Base-by-base conservation (phyloP, 2,797 vertebrate genomes). In the Schizopygopsis malacanthus region DNA sequence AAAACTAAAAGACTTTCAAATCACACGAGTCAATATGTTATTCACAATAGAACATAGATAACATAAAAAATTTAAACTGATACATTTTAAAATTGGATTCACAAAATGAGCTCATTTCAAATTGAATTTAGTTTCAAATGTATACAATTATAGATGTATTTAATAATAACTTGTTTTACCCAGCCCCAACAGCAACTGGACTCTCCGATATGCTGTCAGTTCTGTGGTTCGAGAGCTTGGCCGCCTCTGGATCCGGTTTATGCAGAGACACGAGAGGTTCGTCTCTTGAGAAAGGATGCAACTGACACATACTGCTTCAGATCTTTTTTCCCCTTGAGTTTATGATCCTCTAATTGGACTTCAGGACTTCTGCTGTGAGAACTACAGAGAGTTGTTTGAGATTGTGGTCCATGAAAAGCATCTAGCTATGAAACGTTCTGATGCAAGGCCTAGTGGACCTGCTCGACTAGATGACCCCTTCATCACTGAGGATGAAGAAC, bases 331-430 rank as follows among this genome's bases (percentile, higher is more conserved):
- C 0, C 11, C 25, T 15, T 15, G 4, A 50, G 9, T 77, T 22
- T 39, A 37, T 39, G 33, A 59, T 4, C n/a, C 6, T 59, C 13
- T 18, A 18, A 20, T 37, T 61, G 9, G 25, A 52, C 20, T 72
- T 43, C 25, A 75, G 81, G 76, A 78, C 18, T 95, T 93, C 90
- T 95, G 94, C 86, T 95, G 94, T 56, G 25, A 65, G 54, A 78
- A 79, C 69, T 70, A 92, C 61, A 83, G 86, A 88, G 82, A 89
- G 72, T 80, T 95, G 72, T 92, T 85, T 73, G 80, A 85, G 82
- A 87, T 88, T 47, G 79, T 94, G 82, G 41, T 86, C 61, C 87
- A 82, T 76, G 83, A 91, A 43, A 92, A 87, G 52, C 56, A 25
- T 63, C 79, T 86, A 63, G 61, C 86, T 9, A 79, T 89, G 79